phyloP scores from a whole-genome alignment of 2,113 vertebrate genomes.

The Sardina pilchardus region DNA sequence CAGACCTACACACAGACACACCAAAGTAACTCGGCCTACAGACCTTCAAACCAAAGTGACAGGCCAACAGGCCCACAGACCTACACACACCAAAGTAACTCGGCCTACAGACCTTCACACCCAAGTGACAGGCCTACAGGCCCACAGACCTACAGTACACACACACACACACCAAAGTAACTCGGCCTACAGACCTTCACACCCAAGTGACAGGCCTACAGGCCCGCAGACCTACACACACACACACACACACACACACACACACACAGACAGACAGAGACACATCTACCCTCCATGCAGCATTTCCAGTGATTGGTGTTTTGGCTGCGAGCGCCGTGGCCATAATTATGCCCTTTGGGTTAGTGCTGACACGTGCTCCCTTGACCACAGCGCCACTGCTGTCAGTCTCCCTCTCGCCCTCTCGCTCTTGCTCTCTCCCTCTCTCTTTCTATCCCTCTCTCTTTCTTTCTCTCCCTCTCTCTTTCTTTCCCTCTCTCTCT shows the following conservation, averaged over 20 bases:
- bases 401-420: no score
- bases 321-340: not conserved
- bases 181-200: no score
- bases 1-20: not conserved
- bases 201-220: no score
- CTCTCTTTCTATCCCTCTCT: not conserved
- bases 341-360: conserved; percentile 5
- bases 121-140: no score
- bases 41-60: no score
- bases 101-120: no score
- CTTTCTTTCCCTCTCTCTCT: not conserved
- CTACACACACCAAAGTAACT: no score
- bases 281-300: not conserved
- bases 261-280: not conserved
- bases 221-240: not conserved
- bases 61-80: no score
- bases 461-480: not conserved
- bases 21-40: no score
- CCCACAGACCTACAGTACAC: no score
- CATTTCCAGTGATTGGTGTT: not conserved
- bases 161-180: no score
- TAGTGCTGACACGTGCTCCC: not conserved
- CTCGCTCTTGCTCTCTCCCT: not conserved
- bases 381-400: not conserved
- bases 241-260: not conserved